These are phyloP conservation scores for Crematogaster levior DNA, from an alignment of 2,888 invertebrate species.

Conservation along the genomic window DNA sequence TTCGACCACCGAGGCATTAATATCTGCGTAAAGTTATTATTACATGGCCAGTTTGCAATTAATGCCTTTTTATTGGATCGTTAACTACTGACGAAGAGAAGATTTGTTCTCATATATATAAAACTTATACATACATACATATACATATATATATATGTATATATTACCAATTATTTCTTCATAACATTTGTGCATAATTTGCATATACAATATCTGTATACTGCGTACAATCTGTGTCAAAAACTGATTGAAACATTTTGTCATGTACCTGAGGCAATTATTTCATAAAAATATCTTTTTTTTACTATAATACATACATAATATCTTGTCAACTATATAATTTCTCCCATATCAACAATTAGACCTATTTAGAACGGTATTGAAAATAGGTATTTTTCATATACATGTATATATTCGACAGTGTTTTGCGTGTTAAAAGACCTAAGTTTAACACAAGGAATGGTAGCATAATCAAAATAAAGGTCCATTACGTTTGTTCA, in stretches of 20 bases:
- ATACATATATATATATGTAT: too few species aligned
- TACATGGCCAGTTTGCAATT: too few species aligned
- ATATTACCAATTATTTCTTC: slow-evolving; percentile 26
- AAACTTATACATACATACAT: too few species aligned
- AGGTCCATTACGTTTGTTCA: slow-evolving; percentile 74
- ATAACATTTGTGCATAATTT: slow-evolving; percentile 14
- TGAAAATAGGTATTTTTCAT: slow-evolving; percentile 64
- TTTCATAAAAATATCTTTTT: slow-evolving; percentile 74
- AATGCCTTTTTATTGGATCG: too few species aligned
- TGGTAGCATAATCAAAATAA: slow-evolving; percentile 1
- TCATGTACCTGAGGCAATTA: slow-evolving; percentile 58
- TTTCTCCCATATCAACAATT: slow-evolving; percentile 42
- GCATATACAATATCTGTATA: not conserved
- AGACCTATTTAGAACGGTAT: slow-evolving; percentile 58
- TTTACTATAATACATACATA: slow-evolving; percentile 40
- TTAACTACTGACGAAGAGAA: too few species aligned
- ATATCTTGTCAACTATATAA: slow-evolving; percentile 57
- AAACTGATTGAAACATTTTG: slow-evolving; percentile 23
- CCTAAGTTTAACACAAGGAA: slow-evolving; percentile 8
- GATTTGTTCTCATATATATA: too few species aligned
- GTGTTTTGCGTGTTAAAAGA: slow-evolving; percentile 4
- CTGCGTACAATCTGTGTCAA: not conserved
- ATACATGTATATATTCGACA: not conserved
- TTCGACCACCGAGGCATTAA: too few species aligned
- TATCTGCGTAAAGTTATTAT: too few species aligned